A percentile compares a stretch with the other conserved stretches of the same genome.
phyloP scores from a whole-genome alignment of 2,888 invertebrate genomes.

The Eupithecia vulgata region DNA sequence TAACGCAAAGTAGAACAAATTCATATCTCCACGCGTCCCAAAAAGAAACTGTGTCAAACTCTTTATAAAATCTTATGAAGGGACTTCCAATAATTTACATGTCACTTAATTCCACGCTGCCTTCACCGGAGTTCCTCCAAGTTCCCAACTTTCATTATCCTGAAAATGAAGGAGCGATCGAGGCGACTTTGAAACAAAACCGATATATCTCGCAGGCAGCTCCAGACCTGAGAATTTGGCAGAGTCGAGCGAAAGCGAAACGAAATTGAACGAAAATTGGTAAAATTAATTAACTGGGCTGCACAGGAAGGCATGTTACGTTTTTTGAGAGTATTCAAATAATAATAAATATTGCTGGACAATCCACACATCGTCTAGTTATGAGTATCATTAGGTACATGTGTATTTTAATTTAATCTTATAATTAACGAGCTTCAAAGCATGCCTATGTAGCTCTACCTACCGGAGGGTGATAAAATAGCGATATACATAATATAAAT shows the following conservation, averaged over 20 bases:
- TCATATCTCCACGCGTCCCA: conserved; percentile 19
- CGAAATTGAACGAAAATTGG: neutral
- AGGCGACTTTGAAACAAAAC: conserved; percentile 68
- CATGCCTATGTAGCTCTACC: no score
- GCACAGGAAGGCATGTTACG: no score
- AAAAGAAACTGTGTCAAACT: conserved; percentile 43
- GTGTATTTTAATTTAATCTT: no score
- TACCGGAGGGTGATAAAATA: no score
- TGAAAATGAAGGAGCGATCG: conserved; percentile 59
- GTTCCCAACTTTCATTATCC: conserved; percentile 49
- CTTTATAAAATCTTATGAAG: conserved; percentile 44
- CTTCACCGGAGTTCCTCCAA: conserved; percentile 46
- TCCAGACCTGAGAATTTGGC: neutral
- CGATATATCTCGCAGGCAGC: conserved; percentile 64
- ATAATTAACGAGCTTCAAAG: no score
- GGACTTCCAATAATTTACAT: conserved; percentile 47
- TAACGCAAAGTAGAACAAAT: neutral
- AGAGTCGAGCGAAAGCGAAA: neutral
- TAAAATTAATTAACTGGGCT: neutral
- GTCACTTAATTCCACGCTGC: conserved; percentile 47
- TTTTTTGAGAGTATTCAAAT: no score
- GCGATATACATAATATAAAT: no score
- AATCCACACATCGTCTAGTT: no score
- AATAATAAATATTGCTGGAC: no score
- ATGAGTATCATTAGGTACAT: no score